These are phyloP conservation scores for Notodonta dromedarius DNA, from an alignment of 2,888 invertebrate genomes.

Conservation along the genomic window DNA sequence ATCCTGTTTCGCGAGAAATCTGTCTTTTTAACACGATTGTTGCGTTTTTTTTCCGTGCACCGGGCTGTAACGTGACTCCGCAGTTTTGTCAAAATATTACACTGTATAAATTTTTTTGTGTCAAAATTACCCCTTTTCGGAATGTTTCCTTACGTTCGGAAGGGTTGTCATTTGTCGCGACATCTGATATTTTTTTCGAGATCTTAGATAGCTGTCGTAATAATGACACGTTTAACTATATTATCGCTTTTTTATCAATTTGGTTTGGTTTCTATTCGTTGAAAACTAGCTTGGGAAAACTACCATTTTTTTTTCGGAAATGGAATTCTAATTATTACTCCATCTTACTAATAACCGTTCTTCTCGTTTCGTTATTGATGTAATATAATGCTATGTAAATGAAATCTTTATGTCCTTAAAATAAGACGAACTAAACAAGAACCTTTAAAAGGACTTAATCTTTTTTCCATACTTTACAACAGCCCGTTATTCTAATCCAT, in stretches of 20 bases:
- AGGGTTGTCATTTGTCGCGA: conserved; percentile 55
- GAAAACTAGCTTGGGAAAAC: too few species aligned
- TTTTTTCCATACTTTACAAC: conserved; percentile 38
- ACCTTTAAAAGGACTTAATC: conserved; percentile 7
- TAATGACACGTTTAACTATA: conserved; percentile 40
- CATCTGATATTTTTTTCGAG: conserved; percentile 67
- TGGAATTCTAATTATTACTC: too few species aligned
- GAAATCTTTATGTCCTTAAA: background rate
- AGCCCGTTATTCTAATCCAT: conserved; percentile 66
- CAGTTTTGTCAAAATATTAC: conserved; percentile 82
- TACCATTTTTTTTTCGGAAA: too few species aligned
- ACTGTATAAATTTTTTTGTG: conserved; percentile 64
- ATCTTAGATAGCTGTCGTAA: conserved; percentile 64
- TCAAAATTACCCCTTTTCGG: conserved; percentile 63
- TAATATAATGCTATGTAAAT: background rate
- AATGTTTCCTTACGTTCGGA: conserved; percentile 33
- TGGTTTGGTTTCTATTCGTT: too few species aligned
- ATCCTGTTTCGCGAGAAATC: conserved; percentile 42
- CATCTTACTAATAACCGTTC: too few species aligned
- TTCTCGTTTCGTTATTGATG: background rate
- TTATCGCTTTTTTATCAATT: conserved; percentile 7
- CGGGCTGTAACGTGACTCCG: conserved; percentile 71
- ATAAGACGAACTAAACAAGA: background rate
- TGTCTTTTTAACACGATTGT: conserved; percentile 27
- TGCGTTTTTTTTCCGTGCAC: conserved; percentile 37